Evolutionary conservation across 2,888 invertebrate species (phyloP), one percentile per base, ranked within the genome.

Genomic region (Abrostola triplasia): DNA sequence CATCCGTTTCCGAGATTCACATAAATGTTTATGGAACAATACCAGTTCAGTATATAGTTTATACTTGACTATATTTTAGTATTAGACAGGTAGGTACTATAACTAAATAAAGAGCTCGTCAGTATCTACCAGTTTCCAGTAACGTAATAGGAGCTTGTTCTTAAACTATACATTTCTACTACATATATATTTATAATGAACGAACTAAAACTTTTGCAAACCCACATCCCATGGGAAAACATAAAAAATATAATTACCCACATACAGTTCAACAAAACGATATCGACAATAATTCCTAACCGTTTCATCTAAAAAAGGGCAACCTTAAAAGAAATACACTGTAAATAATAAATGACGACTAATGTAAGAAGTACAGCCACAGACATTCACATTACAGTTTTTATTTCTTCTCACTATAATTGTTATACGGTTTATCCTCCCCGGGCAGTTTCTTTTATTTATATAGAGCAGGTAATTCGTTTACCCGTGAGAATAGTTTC

Each of bases 401-500:
- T 83, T 82, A 80, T 77, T 77, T 56, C 70, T 73, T 69, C 69
- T 79, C 70, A 69, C 78, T 88, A 86, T 90, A 92, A 91, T 91
- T 91, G 88, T 88, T 87, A 87, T 89, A 89, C 85, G 80, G 84
- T 89, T 88, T 87, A 88, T 87, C 82, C 84, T 80, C 70, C 75
- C 83, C 81, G 77, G 76, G 81, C 78, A 78, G 81, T 86, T 90
- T 85, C 88, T 88, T 90, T 90, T 92, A 88, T 92, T 92, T 93
- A 88, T 89, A 88, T 84, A 80, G 85, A 81, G 66, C 84, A 87
- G 88, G 90, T 93, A 93, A 93, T 93, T 92, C 91, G 88, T 90
- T 93, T 92, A 91, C 91, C 85, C 88, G 88, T 86, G 92, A 91
- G 92, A 92, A 92, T 90, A 91, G 90, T 88, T 92, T 91, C 89